Evolutionary conservation across 1,140 invertebrate genomes (phyloP).

Genomic region (Caenorhabditis briggsae): DNA sequence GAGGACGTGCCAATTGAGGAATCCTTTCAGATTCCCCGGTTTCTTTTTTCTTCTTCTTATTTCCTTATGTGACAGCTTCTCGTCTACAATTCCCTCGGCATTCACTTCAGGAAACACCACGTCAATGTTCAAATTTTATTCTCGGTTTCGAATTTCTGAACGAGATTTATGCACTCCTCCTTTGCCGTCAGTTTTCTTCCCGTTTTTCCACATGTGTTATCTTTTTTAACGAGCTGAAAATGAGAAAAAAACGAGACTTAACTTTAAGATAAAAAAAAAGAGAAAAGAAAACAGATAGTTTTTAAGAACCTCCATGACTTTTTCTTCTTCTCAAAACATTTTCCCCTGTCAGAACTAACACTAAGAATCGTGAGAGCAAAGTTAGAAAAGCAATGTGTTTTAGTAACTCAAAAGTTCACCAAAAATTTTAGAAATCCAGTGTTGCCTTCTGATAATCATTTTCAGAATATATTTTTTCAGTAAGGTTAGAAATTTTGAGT

Average conservation of each 20-base stretch:
- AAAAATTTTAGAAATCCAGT: background rate
- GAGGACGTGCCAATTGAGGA: conserved; percentile 13
- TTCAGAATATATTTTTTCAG: too few species aligned
- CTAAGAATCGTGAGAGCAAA: conserved; percentile 26
- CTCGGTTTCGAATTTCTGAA: conserved; percentile 4
- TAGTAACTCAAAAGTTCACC: conserved; percentile 31
- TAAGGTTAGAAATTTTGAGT: too few species aligned
- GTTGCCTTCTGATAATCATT: background rate
- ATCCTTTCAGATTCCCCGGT: conserved; percentile 3
- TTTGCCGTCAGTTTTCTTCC: background rate
- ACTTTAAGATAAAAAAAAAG: background rate
- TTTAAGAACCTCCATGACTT: conserved; percentile 25
- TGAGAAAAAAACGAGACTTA: background rate
- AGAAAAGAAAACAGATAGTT: background rate
- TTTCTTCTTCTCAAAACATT: conserved; percentile 13
- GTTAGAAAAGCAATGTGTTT: background rate
- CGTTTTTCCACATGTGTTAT: conserved; percentile 30
- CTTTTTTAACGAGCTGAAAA: conserved; percentile 31
- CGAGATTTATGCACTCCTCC: conserved; percentile 35
- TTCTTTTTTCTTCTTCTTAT: background rate
- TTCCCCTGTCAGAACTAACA: conserved; percentile 24
- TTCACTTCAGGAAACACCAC: conserved; percentile 42
- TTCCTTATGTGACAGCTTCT: conserved; percentile 47
- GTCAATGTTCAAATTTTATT: conserved; percentile 30
- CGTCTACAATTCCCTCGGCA: conserved; percentile 16